phyloP scores from a whole-genome alignment of 2,888 invertebrate genomes.

The Drosophila neoperkinsi region DNA sequence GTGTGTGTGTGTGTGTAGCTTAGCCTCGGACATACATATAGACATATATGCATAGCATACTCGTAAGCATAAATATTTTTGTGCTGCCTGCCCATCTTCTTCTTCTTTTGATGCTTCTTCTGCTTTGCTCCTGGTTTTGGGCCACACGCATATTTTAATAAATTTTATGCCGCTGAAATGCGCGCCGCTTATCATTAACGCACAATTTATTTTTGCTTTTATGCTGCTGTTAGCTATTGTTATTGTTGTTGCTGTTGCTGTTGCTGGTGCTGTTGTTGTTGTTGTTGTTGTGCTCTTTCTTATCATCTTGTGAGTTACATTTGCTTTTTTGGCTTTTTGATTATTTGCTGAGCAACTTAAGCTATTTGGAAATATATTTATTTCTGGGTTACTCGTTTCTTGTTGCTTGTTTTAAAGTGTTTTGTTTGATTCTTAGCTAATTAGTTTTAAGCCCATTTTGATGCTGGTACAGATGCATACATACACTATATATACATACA shows the following conservation, averaged over 20 bases:
- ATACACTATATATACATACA: conserved; percentile 5
- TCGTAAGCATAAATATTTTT: conserved; percentile 68
- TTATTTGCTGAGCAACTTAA: conserved; percentile 75
- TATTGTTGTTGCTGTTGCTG: conserved; percentile 25
- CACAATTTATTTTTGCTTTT: conserved; percentile 82
- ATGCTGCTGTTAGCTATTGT: conserved; percentile 50
- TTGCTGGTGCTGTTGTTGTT: conserved; percentile 26
- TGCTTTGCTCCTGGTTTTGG: conserved; percentile 29
- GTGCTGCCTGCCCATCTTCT: conserved; percentile 49
- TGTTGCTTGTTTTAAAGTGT: conserved; percentile 48
- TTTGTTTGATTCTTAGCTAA: conserved; percentile 58
- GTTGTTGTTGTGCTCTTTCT: conserved; percentile 36
- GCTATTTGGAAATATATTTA: conserved; percentile 41
- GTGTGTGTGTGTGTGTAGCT: conserved; percentile 38
- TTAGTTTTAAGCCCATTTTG: conserved; percentile 63
- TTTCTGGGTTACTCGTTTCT: conserved; percentile 23
- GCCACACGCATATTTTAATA: conserved; percentile 77
- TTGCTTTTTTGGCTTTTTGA: conserved; percentile 81
- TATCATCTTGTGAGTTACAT: conserved; percentile 78
- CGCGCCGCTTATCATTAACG: conserved; percentile 81
- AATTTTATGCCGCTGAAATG: conserved; percentile 79
- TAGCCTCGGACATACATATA: conserved; percentile 37
- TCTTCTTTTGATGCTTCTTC: neutral
- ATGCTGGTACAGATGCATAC: conserved; percentile 28
- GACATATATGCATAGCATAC: conserved; percentile 25